Conservation (phyloP, 2,888 invertebrate genomes). For the Epinotia ramella region DNA sequence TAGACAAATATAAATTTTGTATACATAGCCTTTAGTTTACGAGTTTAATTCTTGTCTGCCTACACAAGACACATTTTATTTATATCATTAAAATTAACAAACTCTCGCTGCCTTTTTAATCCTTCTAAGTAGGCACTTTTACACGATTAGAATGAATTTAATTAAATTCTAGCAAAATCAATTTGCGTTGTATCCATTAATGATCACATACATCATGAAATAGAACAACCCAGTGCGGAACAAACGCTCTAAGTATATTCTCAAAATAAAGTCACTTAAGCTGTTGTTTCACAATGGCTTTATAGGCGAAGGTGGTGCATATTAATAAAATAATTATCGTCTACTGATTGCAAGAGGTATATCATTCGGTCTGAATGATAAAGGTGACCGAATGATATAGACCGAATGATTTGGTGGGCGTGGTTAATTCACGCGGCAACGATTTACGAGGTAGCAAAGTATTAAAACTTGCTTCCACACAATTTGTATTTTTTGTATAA, state of each 20-base stretch:
- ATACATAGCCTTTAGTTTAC: too few species aligned
- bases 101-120: not conserved
- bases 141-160: constrained; percentile 44
- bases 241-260: constrained; percentile 8
- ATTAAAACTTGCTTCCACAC: constrained; percentile 32
- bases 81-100: too few species aligned
- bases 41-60: too few species aligned
- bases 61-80: too few species aligned
- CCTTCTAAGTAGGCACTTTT: not conserved
- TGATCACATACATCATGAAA: constrained; percentile 49
- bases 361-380: constrained; percentile 55
- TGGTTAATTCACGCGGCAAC: constrained; percentile 75
- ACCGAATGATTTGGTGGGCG: constrained; percentile 58
- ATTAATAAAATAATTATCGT: constrained; percentile 80
- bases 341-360: constrained; percentile 68
- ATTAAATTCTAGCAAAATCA: constrained; percentile 52
- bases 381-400: constrained; percentile 41
- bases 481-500: constrained; percentile 17
- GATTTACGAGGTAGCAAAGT: constrained; percentile 66
- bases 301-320: constrained; percentile 73
- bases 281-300: constrained; percentile 50
- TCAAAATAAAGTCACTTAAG: constrained; percentile 25
- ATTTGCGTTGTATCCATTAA: constrained; percentile 66
- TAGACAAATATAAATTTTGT: too few species aligned
- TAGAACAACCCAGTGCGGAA: not conserved